phyloP scores from a whole-genome alignment of 2,888 invertebrate genomes.

The Andrena praecox region DNA sequence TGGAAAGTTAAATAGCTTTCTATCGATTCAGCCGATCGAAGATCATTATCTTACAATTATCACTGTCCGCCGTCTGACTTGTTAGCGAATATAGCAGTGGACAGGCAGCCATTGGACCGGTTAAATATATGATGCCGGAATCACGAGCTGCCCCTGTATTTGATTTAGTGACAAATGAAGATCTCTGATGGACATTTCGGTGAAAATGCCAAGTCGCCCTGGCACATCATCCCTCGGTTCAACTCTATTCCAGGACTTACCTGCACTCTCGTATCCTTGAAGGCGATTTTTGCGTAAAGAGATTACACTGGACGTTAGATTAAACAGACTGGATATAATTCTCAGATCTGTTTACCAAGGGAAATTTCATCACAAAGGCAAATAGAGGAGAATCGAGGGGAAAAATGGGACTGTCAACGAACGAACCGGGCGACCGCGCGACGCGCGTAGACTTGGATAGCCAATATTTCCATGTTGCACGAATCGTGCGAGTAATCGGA shows the following conservation, averaged over 20 bases:
- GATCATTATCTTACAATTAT: conserved; percentile 12
- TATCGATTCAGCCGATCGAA: conserved; percentile 12
- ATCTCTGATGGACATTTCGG: conserved; percentile 2
- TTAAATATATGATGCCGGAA: conserved; percentile 2
- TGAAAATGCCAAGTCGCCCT: neutral
- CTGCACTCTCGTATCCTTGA: too few species aligned
- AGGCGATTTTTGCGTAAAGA: too few species aligned
- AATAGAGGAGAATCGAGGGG: conserved; percentile 35
- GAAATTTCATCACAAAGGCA: conserved; percentile 24
- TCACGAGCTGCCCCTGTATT: neutral
- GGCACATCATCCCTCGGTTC: neutral
- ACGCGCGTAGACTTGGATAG: conserved; percentile 21
- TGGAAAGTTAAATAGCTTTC: conserved; percentile 53
- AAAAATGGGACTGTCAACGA: conserved; percentile 12
- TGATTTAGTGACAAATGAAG: conserved; percentile 23
- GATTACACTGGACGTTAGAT: too few species aligned
- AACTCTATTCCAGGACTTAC: neutral
- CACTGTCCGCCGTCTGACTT: conserved; percentile 1
- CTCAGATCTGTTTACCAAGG: too few species aligned
- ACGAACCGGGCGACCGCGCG: neutral
- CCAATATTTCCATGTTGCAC: conserved; percentile 61
- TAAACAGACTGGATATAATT: too few species aligned
- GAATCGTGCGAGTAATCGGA: conserved; percentile 75
- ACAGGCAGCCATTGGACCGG: neutral
- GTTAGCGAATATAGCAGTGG: conserved; percentile 5